phyloP scores from a whole-genome alignment of 2,888 invertebrate genomes.

The Netelia melanura region DNA sequence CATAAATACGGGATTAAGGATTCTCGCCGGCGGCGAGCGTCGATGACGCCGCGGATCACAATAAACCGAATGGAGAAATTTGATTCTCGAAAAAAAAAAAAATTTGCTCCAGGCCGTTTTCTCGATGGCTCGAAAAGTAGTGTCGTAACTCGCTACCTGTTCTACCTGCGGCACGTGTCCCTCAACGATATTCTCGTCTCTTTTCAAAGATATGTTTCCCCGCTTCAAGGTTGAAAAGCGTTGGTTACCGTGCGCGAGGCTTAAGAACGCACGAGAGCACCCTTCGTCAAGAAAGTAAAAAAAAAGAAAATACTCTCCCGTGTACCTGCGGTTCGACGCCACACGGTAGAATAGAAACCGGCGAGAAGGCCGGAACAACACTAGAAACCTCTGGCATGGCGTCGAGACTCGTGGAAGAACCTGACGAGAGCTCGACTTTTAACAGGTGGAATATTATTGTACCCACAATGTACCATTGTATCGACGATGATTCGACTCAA shows the following conservation, averaged over 20 bases:
- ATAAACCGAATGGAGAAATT: conserved; percentile 42
- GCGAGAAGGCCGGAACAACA: conserved; percentile 32
- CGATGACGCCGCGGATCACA: conserved; percentile 17
- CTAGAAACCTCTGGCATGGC: not conserved
- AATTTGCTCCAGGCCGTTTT: not conserved
- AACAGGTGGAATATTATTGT: conserved; percentile 65
- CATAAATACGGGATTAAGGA: conserved; percentile 60
- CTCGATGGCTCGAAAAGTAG: not conserved
- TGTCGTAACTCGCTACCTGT: conserved; percentile 30
- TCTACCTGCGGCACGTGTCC: conserved; percentile 63
- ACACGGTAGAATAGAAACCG: conserved; percentile 33
- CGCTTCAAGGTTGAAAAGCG: conserved; percentile 26
- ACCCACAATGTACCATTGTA: conserved; percentile 19
- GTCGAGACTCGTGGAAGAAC: conserved; percentile 14
- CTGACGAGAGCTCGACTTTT: conserved; percentile 32
- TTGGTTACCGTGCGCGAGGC: conserved; percentile 36
- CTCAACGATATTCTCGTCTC: conserved; percentile 29
- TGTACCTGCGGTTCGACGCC: conserved; percentile 54
- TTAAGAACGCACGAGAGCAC: conserved; percentile 48
- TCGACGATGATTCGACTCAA: conserved; percentile 35
- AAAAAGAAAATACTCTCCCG: conserved; percentile 8
- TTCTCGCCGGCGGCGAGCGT: not conserved
- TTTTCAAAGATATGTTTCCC: conserved; percentile 57
- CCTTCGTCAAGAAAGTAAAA: not conserved
- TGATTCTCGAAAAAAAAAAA: conserved; percentile 18